Conservation (phyloP, 1,140 invertebrate species). For the Drosophila seguyi region DNA sequence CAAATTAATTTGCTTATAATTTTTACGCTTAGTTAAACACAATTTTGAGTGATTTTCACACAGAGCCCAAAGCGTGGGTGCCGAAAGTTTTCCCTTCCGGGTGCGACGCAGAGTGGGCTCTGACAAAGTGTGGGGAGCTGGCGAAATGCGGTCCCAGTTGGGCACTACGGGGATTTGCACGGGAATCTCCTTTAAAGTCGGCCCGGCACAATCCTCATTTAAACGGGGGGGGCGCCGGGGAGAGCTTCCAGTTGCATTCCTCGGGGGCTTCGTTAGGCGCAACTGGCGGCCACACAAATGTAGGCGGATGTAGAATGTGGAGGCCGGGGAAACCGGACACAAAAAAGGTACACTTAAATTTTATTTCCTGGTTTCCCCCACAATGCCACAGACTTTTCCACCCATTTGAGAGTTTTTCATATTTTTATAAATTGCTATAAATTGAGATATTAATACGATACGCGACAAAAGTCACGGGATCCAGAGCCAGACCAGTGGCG, state of each 20-base stretch:
- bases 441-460: slow-evolving; percentile 83
- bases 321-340: slow-evolving; percentile 15
- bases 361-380: slow-evolving; percentile 58
- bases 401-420: slow-evolving; percentile 65
- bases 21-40: slow-evolving; percentile 84
- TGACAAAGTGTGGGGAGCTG: neutral
- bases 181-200: slow-evolving; percentile 35
- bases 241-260: slow-evolving; percentile 28
- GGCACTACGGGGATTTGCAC: slow-evolving; percentile 9
- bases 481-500: slow-evolving; percentile 7
- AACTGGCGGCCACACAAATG: slow-evolving; percentile 36
- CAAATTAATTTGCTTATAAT: slow-evolving; percentile 84
- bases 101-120: slow-evolving; percentile 44
- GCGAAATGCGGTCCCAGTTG: neutral
- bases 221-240: slow-evolving; percentile 1
- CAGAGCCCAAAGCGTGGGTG: slow-evolving; percentile 68
- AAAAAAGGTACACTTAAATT: slow-evolving; percentile 68
- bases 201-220: slow-evolving; percentile 16
- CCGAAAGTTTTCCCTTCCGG: slow-evolving; percentile 65
- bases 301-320: slow-evolving; percentile 9
- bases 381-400: slow-evolving; percentile 28
- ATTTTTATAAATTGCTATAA: slow-evolving; percentile 84
- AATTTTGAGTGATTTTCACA: slow-evolving; percentile 84
- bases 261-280: slow-evolving; percentile 34
- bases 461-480: slow-evolving; percentile 71